Base-by-base conservation (phyloP, 1,140 invertebrate species). In the Nasonia longicornis region DNA sequence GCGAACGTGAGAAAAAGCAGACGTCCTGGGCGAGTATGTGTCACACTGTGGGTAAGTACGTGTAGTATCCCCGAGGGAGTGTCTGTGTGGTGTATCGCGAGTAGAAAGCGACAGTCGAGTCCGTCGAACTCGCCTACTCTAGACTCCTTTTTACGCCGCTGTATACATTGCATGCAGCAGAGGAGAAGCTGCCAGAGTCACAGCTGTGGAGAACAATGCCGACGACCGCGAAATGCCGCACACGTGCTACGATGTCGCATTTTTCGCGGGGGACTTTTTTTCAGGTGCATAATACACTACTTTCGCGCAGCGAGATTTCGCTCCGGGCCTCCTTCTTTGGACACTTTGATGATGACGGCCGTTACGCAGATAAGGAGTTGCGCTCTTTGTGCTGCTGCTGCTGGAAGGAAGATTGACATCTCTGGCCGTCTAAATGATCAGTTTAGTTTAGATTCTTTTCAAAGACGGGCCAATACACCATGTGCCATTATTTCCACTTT, bases 1-100 rank as follows among this genome's bases (percentile, higher is more conserved):
- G 14, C 35, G 63, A 77, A 77, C 75, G 75, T 77, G 75, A 77
- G 75, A 77, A 77, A 77, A 42, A 66, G 58, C 58, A 38, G 73
- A 73, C 52, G 52, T 58, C 52, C 52, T 58, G 52, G 14, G 14
- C 35, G 31, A 72, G 29, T 67, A 67, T 67, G 12, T 31, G 64
- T 67, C 26, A 26, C 64, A 67, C 26, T 67, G 7, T n/a, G 29
- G 3, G 22, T 67, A 67, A 12, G 64, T 67, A n/a, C 20, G 20
- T 58, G 20, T 31, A 10, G 26, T 31, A 38, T 71, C 31, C 71
- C 38, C 38, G 22, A 42, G 38, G 71, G 71, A 48, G 71, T 73
- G 42, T 67, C 64, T 11, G 20, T 58, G 7, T 58, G 16, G 16
- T 16, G n/a, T 42, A 6, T 42, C 29, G 26, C 64, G 8, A 26